Conservation (phyloP, 2,113 vertebrate genomes). For the Hyperoodon ampullatus region DNA sequence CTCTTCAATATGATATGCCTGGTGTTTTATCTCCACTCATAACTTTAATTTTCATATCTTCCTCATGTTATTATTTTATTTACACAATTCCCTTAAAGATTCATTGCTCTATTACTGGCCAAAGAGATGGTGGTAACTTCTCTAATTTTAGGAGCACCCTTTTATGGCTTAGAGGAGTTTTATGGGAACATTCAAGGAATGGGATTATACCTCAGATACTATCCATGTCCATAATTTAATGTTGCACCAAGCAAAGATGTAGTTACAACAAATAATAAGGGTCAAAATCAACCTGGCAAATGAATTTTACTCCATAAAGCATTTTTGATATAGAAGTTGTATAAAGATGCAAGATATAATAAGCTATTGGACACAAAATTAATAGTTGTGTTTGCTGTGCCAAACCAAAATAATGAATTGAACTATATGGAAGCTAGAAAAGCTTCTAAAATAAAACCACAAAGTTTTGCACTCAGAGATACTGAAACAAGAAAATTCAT, state of each 20-base stretch:
- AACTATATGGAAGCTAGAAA: not conserved
- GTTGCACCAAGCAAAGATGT: not conserved
- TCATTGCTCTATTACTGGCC: not conserved
- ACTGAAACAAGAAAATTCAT: not conserved
- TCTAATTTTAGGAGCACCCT: not conserved
- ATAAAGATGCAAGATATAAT: not conserved
- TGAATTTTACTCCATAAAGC: not conserved
- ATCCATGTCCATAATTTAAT: not conserved
- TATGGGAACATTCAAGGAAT: not conserved
- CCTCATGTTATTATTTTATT: not conserved
- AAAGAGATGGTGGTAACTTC: not conserved
- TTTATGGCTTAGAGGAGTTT: not conserved
- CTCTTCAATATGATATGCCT: not conserved
- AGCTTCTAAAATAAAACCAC: not conserved
- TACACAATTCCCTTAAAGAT: not conserved
- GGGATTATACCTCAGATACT: not conserved
- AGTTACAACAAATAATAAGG: not conserved
- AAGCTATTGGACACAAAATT: not conserved
- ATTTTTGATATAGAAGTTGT: not conserved
- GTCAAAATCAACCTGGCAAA: not conserved
- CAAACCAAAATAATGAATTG: constrained; percentile 12
- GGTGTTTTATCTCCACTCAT: not conserved
- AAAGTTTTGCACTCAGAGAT: not conserved
- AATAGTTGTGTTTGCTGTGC: not conserved
- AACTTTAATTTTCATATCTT: not conserved